Evolutionary conservation across 37 sponge, comb jelly and placozoan genomes (phyloP).

Genomic region (Ianthella basta): DNA sequence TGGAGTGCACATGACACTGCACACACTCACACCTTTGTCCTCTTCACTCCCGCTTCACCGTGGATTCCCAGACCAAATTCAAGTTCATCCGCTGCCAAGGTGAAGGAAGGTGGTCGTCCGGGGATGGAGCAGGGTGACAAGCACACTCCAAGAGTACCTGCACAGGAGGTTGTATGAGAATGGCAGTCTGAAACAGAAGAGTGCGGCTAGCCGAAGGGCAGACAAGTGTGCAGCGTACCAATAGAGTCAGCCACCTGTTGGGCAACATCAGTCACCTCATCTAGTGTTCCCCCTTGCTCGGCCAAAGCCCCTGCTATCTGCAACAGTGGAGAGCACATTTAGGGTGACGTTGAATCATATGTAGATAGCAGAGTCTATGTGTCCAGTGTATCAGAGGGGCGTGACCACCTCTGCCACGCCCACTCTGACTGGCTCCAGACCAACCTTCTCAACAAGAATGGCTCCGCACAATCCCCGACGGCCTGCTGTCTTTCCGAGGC

Average conservation of each 20-base stretch:
- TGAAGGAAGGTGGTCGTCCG: conserved; percentile 81
- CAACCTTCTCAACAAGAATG: conserved; percentile 87
- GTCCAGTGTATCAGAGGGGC: too few relatives aligned
- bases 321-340: neutral
- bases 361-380: too few relatives aligned
- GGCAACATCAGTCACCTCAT: conserved; percentile 68
- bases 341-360: neutral
- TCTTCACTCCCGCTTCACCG: conserved; percentile 92
- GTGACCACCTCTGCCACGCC: neutral
- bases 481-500: conserved; percentile 63
- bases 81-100: conserved; percentile 78
- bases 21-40: conserved; percentile 53
- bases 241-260: conserved; percentile 58
- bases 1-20: neutral
- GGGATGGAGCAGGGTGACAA: conserved; percentile 91
- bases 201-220: neutral
- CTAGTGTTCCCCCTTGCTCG: conserved; percentile 75
- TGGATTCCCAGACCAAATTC: conserved; percentile 97
- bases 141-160: conserved; percentile 91
- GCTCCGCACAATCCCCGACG: conserved; percentile 92
- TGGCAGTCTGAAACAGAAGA: neutral
- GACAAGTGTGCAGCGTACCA: conserved; percentile 39
- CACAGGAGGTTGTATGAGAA: neutral
- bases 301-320: conserved; percentile 94
- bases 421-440: neutral